Percentiles rank a stretch among this genome's conserved stretches.
Evolutionary conservation across 30 jellyfish, hydroid and myxozoan genomes (phyloP).

Genomic region (Phacellophora camtschatica): DNA sequence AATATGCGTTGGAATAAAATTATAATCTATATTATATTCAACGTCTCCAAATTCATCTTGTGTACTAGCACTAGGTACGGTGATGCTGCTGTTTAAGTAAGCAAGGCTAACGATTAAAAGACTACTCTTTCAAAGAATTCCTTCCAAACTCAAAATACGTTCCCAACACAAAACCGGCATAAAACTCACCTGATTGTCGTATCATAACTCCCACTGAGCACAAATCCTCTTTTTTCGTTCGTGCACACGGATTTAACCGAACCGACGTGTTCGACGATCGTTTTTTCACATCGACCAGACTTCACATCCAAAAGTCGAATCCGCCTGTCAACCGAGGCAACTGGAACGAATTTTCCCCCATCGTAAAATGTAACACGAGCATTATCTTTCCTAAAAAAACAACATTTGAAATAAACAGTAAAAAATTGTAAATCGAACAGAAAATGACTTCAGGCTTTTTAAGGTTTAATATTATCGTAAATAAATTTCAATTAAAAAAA

Average conservation of each 20-base stretch:
- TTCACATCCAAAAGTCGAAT: constrained; percentile 59
- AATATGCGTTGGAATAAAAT: no score
- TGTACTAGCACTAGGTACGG: no score
- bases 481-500: no score
- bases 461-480: not conserved
- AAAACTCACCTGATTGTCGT: constrained; percentile 85
- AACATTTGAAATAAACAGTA: not conserved
- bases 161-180: no score
- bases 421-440: not conserved
- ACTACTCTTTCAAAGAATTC: no score
- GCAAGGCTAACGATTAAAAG: no score
- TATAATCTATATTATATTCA: no score
- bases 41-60: no score
- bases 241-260: constrained; percentile 74
- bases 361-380: constrained; percentile 62
- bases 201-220: constrained; percentile 93
- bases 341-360: constrained; percentile 71
- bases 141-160: no score
- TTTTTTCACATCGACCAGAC: constrained; percentile 63
- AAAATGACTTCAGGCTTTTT: not conserved
- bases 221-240: constrained; percentile 48
- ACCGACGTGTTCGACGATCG: constrained; percentile 83
- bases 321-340: constrained; percentile 85
- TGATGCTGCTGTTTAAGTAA: no score
- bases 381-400: constrained; percentile 61